phyloP scores from a whole-genome alignment of 2,888 invertebrate genomes.

The Caenorhabditis sp. region DNA sequence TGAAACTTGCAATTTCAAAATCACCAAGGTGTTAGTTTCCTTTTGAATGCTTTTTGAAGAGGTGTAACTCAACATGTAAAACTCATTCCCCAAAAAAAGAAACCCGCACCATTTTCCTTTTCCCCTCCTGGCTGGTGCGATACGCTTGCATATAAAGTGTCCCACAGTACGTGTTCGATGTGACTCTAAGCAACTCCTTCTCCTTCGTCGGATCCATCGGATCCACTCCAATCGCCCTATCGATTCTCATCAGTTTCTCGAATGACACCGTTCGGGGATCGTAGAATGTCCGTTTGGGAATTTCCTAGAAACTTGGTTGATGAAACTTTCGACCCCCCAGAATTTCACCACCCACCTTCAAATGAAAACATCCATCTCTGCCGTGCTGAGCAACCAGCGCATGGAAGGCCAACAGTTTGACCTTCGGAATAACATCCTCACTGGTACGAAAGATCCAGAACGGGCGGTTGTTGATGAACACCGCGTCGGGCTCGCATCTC shows the following conservation, averaged over 20 bases:
- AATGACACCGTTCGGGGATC: not conserved
- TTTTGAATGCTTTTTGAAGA: no score
- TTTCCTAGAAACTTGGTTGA: not conserved
- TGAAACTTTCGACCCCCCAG: no score
- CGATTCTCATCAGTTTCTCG: constrained; percentile 2
- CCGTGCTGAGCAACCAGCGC: not conserved
- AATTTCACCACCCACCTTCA: no score
- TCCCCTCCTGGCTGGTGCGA: not conserved
- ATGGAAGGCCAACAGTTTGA: not conserved
- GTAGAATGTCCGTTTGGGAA: constrained; percentile 2
- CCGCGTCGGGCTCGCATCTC: not conserved
- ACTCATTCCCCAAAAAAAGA: no score
- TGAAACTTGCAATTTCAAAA: no score
- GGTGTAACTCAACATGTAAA: no score
- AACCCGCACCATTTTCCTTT: constrained; percentile 10
- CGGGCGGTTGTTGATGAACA: constrained; percentile 34
- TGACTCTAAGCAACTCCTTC: constrained; percentile 15
- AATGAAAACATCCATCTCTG: not conserved
- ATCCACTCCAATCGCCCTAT: constrained; percentile 20
- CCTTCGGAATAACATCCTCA: constrained; percentile 32
- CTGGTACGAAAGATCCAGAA: constrained; percentile 28
- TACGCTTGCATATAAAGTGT: constrained; percentile 6
- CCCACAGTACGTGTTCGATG: constrained; percentile 7
- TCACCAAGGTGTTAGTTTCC: no score
- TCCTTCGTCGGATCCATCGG: not conserved